phyloP scores from a whole-genome alignment of 1,140 invertebrate species.

The Helicoverpa zea region DNA sequence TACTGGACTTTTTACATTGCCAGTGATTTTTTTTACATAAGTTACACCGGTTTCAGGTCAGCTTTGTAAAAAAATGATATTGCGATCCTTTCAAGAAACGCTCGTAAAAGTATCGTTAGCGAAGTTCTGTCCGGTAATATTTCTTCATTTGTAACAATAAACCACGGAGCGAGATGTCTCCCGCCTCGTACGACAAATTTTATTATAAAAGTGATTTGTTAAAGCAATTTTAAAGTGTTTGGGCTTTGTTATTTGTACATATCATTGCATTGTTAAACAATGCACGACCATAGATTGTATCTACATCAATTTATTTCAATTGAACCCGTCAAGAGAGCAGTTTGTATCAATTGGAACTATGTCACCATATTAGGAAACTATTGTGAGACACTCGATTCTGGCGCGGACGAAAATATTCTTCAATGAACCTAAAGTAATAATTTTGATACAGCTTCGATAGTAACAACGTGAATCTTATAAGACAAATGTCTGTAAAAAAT shows the following conservation, averaged over 20 bases:
- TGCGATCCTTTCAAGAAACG: neutral
- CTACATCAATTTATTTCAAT: constrained; percentile 75
- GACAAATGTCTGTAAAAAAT: constrained; percentile 78
- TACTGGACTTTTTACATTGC: too few species aligned
- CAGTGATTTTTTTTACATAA: neutral
- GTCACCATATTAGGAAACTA: constrained; percentile 50
- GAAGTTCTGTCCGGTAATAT: neutral
- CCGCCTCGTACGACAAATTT: neutral
- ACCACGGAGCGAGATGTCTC: neutral
- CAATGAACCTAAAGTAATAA: constrained; percentile 18
- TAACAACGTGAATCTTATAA: constrained; percentile 67
- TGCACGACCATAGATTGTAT: constrained; percentile 45
- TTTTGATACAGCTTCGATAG: constrained; percentile 29
- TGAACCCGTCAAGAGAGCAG: constrained; percentile 61
- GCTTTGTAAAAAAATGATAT: neutral
- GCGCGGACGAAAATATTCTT: neutral
- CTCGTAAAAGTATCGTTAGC: neutral
- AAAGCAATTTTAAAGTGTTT: constrained; percentile 39
- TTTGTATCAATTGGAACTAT: constrained; percentile 62
- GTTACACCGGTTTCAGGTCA: neutral
- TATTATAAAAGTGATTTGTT: constrained; percentile 43
- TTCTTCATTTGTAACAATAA: neutral
- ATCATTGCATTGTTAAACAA: constrained; percentile 53
- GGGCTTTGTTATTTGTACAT: constrained; percentile 48
- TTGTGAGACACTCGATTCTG: constrained; percentile 11